A percentile compares a stretch with the other conserved stretches of the same genome.
phyloP scores from a whole-genome alignment of 2,888 invertebrate species.

The Lysandra coridon region DNA sequence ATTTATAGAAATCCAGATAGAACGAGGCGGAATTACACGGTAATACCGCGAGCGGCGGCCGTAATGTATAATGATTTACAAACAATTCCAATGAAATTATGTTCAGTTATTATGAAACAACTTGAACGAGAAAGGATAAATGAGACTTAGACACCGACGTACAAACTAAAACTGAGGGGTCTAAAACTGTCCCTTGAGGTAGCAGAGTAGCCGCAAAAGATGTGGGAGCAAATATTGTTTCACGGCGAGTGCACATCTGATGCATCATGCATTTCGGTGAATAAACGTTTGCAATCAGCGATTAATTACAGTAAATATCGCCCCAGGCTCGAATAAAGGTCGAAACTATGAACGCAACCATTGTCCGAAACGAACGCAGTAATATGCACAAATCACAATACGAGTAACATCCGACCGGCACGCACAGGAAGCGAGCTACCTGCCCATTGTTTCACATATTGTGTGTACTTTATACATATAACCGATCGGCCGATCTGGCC shows the following conservation, averaged over 20 bases:
- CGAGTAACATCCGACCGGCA: constrained; percentile 43
- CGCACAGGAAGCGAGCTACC: constrained; percentile 59
- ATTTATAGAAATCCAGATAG: constrained; percentile 23
- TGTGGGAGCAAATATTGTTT: not conserved
- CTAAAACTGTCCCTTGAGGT: not conserved
- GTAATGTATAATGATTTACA: not conserved
- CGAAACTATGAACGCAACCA: constrained; percentile 46
- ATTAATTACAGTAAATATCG: constrained; percentile 31
- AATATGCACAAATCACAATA: constrained; percentile 39
- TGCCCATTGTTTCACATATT: constrained; percentile 47
- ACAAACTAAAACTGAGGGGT: not conserved
- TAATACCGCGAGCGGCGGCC: not conserved
- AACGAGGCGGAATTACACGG: constrained; percentile 3
- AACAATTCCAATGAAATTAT: not conserved
- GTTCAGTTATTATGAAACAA: not conserved
- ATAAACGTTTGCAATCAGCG: constrained; percentile 22
- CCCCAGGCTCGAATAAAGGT: constrained; percentile 36
- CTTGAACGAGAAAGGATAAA: not conserved
- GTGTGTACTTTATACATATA: constrained; percentile 35
- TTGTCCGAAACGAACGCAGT: constrained; percentile 55
- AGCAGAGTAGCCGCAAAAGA: not conserved
- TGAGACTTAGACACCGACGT: not conserved
- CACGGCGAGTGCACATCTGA: not conserved
- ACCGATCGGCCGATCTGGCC: constrained; percentile 34
- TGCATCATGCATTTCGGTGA: constrained; percentile 8